Conservation (phyloP, 2,888 invertebrate species). For the Orthonychiurus folsomi region DNA sequence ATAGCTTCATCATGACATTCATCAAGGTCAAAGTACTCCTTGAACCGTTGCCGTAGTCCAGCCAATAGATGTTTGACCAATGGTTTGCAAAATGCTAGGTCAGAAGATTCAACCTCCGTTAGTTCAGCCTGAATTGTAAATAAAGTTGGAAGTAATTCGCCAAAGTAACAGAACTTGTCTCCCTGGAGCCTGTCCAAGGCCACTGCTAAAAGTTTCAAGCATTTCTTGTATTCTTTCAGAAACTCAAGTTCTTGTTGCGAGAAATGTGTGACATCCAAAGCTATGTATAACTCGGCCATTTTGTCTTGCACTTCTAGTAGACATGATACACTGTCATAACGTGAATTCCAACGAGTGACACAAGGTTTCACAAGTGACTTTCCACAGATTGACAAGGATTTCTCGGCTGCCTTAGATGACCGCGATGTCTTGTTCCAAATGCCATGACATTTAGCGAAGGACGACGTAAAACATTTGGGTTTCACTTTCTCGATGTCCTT, state of each 20-base stretch:
- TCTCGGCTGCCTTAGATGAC: neutral
- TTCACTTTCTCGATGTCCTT: neutral
- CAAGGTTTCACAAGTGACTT: neutral
- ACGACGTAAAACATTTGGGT: neutral
- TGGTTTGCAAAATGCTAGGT: neutral
- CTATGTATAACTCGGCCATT: neutral
- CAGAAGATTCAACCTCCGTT: neutral
- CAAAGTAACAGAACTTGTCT: conserved; percentile 6
- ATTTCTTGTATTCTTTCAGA: conserved; percentile 2
- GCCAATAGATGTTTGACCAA: conserved; percentile 6
- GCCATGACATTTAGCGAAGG: conserved; percentile 7
- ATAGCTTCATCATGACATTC: conserved; percentile 9
- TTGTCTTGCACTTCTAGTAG: conserved; percentile 1
- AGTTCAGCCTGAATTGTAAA: neutral
- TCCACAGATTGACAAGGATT: neutral
- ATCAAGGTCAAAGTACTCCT: neutral
- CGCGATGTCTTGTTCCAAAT: conserved; percentile 8
- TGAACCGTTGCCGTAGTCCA: conserved; percentile 12
- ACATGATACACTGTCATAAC: neutral
- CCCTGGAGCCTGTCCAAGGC: conserved; percentile 4
- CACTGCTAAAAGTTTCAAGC: neutral
- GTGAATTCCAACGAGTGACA: conserved; percentile 10
- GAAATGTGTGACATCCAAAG: neutral
- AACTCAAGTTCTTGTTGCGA: neutral
- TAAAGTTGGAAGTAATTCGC: conserved; percentile 4